Conservation (phyloP, 1,140 invertebrate species). For the Tyrophagus putrescentiae region DNA sequence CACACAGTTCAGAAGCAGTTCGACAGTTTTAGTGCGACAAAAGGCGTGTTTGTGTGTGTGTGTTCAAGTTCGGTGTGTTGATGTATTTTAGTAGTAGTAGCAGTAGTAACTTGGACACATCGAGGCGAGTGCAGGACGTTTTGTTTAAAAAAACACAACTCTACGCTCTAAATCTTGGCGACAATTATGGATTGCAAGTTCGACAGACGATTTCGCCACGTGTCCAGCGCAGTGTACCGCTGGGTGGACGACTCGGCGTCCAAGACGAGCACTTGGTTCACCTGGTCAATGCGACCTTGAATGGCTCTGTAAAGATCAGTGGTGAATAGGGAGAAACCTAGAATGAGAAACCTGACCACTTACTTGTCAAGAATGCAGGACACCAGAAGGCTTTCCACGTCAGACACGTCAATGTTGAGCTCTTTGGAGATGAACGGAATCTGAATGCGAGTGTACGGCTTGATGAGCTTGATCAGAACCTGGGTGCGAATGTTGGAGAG, state of each 20-base stretch:
- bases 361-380: slow-evolving; percentile 94
- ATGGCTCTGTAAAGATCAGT: slow-evolving; percentile 55
- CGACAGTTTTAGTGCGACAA: too few relatives aligned
- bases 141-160: too few relatives aligned
- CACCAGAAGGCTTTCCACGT: slow-evolving; percentile 93
- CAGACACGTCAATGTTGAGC: slow-evolving; percentile 83
- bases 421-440: slow-evolving; percentile 96
- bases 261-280: slow-evolving; percentile 84
- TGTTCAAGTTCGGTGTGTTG: too few relatives aligned
- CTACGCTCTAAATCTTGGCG: slow-evolving; percentile 38
- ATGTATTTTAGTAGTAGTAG: too few relatives aligned
- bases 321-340: not conserved
- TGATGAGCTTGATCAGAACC: slow-evolving; percentile 91
- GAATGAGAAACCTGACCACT: slow-evolving; percentile 28
- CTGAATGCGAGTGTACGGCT: slow-evolving; percentile 93
- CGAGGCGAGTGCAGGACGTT: too few relatives aligned
- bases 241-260: slow-evolving; percentile 63
- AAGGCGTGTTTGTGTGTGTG: too few relatives aligned
- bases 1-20: too few relatives aligned
- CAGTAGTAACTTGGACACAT: too few relatives aligned
- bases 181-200: slow-evolving; percentile 74
- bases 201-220: slow-evolving; percentile 82
- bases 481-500: slow-evolving; percentile 92
- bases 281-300: slow-evolving; percentile 86
- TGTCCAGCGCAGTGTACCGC: slow-evolving; percentile 80